A percentile compares a stretch with the other conserved stretches of the same genome.
These are phyloP conservation scores for Lacanobia oleracea DNA, from an alignment of 2,888 invertebrate species.

Conservation along the genomic window DNA sequence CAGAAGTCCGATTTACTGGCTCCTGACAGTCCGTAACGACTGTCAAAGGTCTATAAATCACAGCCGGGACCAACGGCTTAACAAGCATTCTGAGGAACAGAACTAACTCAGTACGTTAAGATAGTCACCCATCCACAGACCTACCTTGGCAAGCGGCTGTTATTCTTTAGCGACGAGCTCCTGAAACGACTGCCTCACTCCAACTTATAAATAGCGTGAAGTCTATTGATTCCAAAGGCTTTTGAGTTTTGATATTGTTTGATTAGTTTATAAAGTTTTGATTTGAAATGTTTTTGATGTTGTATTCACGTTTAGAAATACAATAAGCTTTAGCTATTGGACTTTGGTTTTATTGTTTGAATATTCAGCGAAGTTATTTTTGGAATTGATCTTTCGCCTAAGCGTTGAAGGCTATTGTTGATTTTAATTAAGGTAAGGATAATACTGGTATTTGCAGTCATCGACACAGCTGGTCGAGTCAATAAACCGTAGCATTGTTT, in stretches of 20 bases:
- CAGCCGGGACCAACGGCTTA: too few relatives aligned
- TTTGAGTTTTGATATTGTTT: constrained; percentile 32
- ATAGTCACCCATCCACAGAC: too few relatives aligned
- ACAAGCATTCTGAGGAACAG: too few relatives aligned
- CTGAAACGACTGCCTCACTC: constrained; percentile 23
- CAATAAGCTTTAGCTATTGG: constrained; percentile 13
- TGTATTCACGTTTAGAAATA: constrained; percentile 16
- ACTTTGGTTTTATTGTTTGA: not conserved
- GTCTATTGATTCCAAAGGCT: constrained; percentile 22
- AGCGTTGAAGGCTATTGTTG: not conserved
- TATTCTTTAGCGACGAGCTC: too few relatives aligned
- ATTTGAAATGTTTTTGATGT: constrained; percentile 35
- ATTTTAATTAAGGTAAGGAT: not conserved
- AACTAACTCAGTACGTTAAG: too few relatives aligned
- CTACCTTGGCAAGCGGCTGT: too few relatives aligned
- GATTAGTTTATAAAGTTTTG: constrained; percentile 39
- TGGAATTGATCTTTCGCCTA: not conserved
- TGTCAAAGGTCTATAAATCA: too few relatives aligned
- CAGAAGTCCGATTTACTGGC: too few relatives aligned
- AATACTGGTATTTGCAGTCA: not conserved
- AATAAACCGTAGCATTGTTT: not conserved
- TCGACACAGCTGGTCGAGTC: not conserved
- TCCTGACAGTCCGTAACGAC: too few relatives aligned
- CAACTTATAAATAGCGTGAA: constrained; percentile 24
- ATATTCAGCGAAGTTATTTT: constrained; percentile 23